Evolutionary conservation across 2,113 vertebrate species (phyloP).

Genomic region (Pseudopipra pipra): DNA sequence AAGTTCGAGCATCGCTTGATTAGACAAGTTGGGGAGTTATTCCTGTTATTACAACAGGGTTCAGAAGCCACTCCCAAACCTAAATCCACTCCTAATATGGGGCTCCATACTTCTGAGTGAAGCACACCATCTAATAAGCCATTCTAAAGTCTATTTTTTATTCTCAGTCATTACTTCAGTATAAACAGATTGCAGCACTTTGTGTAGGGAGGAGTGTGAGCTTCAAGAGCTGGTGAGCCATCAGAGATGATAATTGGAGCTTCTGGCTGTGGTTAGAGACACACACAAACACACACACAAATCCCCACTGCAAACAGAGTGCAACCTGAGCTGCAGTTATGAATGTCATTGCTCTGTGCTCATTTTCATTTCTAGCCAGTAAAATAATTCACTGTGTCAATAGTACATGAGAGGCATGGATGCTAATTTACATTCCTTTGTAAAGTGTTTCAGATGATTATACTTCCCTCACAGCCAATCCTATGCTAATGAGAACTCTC

Average conservation of each 20-base stretch:
- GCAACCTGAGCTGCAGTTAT: not conserved
- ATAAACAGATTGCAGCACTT: constrained; percentile 10
- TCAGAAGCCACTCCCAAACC: not conserved
- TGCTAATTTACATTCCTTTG: constrained; percentile 57
- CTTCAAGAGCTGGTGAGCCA: not conserved
- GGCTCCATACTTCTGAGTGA: not conserved
- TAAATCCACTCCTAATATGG: not conserved
- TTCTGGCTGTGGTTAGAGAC: not conserved
- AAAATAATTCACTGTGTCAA: constrained; percentile 63
- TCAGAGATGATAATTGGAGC: not conserved
- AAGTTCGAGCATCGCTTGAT: not conserved
- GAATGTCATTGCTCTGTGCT: not conserved
- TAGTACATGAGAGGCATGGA: constrained; percentile 40
- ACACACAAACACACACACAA: not conserved
- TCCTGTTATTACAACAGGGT: not conserved
- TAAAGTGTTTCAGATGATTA: constrained; percentile 41
- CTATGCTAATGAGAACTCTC: constrained; percentile 50
- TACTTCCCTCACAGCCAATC: constrained; percentile 20
- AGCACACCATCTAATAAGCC: not conserved
- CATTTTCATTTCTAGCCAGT: constrained; percentile 37
- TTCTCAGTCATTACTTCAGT: not conserved
- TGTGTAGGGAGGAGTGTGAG: not conserved
- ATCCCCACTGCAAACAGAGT: constrained; percentile 18
- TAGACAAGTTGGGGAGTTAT: not conserved
- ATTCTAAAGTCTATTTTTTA: not conserved